Percentiles rank a stretch among this genome's conserved stretches.
Conservation (phyloP, 2,113 vertebrate species). For the Sebastes fasciatus region DNA sequence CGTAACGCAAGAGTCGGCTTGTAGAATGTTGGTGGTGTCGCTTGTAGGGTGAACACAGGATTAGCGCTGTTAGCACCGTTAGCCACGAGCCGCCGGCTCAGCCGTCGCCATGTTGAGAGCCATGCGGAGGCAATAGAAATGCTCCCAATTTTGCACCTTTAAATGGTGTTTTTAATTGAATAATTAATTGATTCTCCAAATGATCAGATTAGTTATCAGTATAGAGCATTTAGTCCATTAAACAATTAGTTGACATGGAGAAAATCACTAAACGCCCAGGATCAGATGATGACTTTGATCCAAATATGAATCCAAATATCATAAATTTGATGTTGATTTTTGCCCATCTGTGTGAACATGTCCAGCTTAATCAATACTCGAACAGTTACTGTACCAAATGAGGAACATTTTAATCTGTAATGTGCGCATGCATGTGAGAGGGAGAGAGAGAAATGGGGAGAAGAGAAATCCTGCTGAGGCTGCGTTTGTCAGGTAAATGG, state of each 20-base stretch:
- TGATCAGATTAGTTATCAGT: not conserved
- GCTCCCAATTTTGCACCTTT: too few relatives aligned
- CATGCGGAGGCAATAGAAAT: too few relatives aligned
- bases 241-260: not conserved
- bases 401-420: not conserved
- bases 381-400: not conserved
- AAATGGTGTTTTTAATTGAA: not conserved
- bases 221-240: not conserved
- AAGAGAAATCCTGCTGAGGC: slow-evolving; percentile 52
- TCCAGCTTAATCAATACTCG: not conserved
- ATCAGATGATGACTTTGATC: slow-evolving; percentile 15
- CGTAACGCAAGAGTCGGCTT: too few relatives aligned
- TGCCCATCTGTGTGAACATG: not conserved
- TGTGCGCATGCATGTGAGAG: not conserved
- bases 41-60: too few relatives aligned
- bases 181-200: not conserved
- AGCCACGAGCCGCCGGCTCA: too few relatives aligned
- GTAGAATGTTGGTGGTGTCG: too few relatives aligned
- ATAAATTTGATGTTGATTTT: not conserved
- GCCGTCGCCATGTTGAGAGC: too few relatives aligned
- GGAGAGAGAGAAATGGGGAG: not conserved
- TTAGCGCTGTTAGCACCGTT: too few relatives aligned
- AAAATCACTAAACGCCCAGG: not conserved
- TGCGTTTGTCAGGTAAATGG: slow-evolving; percentile 69
- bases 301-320: not conserved